Evolutionary conservation across 2,797 vertebrate species (phyloP), one percentile per base, ranked within the genome.

Genomic region (Adelosebastes latens): DNA sequence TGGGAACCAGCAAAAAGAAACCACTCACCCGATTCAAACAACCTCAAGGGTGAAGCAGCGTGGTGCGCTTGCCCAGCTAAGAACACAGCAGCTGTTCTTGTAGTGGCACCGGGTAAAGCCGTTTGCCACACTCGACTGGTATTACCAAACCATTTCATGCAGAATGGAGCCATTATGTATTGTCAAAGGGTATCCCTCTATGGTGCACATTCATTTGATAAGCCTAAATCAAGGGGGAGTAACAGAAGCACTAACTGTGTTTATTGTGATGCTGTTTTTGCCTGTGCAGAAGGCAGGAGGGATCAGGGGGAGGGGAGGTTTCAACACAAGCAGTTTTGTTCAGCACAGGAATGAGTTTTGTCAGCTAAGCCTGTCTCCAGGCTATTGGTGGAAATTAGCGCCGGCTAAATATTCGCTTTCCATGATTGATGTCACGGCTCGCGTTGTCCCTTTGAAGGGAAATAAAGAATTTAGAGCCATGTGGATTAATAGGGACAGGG

Each of bases 381-480:
- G 95, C 96, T 95, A 95, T 95, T 95, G 95, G 94, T 94, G 94
- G 93, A 95, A 96, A 96, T 95, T 96, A 96, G 94, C 90, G 87
- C 82, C 87, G 89, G 94, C 95, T 96, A 96, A 96, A 96, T 96
- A 96, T 95, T 96, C 95, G 84, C 93, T 94, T 95, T 94, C 93
- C 82, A 85, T 96, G 95, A 96, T 96, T 96, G 95, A 96, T 95
- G 94, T 96, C 95, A 95, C 89, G 92, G 94, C 93, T 95, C 39
- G 82, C 82, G 92, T 93, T 94, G 94, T 95, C 95, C 93, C 94
- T 95, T 95, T 95, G 94, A 95, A 95, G 94, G 92, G 89, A 95
- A 95, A 95, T 95, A 95, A 95, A 96, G 94, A 94, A 95, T 94
- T 94, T 91, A 91, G 93, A 94, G 92, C 90, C 88, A 89, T 90